These are phyloP conservation scores for human DNA, from an alignment of 2,113 vertebrate species.

Conservation along the genomic window DNA sequence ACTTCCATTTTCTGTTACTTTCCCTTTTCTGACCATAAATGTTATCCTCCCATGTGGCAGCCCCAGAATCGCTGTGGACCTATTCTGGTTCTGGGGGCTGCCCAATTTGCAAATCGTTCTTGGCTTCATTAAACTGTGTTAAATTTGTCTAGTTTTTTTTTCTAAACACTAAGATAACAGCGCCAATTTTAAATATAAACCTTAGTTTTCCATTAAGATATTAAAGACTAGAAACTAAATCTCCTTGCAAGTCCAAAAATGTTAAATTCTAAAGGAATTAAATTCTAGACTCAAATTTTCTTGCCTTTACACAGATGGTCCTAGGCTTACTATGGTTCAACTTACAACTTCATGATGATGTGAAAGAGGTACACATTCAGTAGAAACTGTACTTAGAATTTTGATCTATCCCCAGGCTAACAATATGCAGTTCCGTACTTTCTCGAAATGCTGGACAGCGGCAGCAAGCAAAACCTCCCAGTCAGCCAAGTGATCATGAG, in stretches of 20 bases:
- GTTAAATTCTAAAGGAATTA: background rate
- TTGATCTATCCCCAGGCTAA: background rate
- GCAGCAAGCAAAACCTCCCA: background rate
- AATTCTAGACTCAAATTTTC: background rate
- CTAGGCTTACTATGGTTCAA: background rate
- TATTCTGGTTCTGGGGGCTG: background rate
- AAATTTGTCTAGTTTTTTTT: background rate
- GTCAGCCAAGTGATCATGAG: background rate
- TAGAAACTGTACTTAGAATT: background rate
- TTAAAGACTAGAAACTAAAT: background rate
- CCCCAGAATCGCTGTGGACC: background rate
- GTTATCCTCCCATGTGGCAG: background rate
- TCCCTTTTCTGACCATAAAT: background rate
- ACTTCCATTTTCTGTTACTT: background rate
- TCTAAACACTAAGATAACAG: background rate
- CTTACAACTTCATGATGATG: background rate
- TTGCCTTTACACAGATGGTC: background rate
- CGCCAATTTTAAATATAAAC: background rate
- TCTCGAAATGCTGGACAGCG: background rate
- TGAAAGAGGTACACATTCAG: background rate
- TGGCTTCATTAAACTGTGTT: background rate
- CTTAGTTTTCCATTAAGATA: background rate
- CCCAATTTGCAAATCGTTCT: background rate
- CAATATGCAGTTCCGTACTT: background rate
- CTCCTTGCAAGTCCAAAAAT: background rate